Evolutionary conservation across 1,140 invertebrate species (phyloP), one percentile per base, ranked within the genome.

Genomic region (Apolygus lucorum): DNA sequence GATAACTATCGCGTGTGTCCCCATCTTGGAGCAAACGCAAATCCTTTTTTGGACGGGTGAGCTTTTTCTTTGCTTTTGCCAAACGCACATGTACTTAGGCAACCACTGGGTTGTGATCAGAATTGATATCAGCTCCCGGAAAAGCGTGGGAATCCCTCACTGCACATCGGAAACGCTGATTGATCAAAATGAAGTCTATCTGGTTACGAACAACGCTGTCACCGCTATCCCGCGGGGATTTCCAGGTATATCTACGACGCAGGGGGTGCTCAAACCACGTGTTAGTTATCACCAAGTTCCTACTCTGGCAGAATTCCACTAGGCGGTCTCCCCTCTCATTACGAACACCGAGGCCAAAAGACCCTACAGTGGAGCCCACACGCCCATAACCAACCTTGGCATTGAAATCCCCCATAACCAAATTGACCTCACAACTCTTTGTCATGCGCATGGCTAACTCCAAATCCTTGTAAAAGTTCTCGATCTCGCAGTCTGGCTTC

Each of bases 231-330:
- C 17, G 34, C 17, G 34, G 34, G 22, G 75, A 77, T 42, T 73
- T 78, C 76, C 76, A 78, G 13, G 78, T 78, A 52, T 77, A 78
- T 27, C 78, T 34, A 42, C 75, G 68, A 63, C 76, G 68, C 14
- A 70, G 70, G n/a, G 72, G 77, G 64, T 76, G 34, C 64, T 77
- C 72, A 68, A 75, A 78, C 28, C 68, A 75, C 4, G 75, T 77
- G 54, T 79, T 78, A 28, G 67, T 71, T 42, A 77, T 71, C 8
- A 71, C 66, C 26, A 77, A 34, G 14, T 76, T 68, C 17, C 76
- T 28, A 52, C 76, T 72, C 74, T 75, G 70, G 59, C 74, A 78
- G 67, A 77, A 78, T 64, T 78, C 54, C 21, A 74, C 63, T 21
- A 76, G 42, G 13, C 29, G 70, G 25, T 77, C 75, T 26, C 74